Conservation (phyloP, 2,888 invertebrate species). For the Limnephilus lunatus region DNA sequence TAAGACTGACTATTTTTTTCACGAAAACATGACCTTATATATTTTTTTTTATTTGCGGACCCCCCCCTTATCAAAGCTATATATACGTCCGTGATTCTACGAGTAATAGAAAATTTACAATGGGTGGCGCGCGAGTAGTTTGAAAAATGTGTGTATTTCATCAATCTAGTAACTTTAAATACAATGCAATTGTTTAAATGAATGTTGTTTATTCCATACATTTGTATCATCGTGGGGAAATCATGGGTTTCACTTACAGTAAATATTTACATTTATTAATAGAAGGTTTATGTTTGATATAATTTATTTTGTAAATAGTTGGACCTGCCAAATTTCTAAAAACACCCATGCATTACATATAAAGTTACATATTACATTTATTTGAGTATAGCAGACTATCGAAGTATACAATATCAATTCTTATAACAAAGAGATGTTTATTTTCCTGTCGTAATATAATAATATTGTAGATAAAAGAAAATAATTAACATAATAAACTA, state of each 20-base stretch:
- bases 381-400: neutral
- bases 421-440: neutral
- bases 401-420: neutral
- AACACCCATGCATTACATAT: constrained; percentile 23
- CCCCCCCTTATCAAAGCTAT: too few relatives aligned
- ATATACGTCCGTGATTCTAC: too few relatives aligned
- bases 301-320: constrained; percentile 43
- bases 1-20: too few relatives aligned
- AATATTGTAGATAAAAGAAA: neutral
- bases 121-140: too few relatives aligned
- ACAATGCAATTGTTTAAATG: too few relatives aligned
- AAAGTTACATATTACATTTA: constrained; percentile 17
- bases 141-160: too few relatives aligned
- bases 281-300: neutral
- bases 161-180: too few relatives aligned
- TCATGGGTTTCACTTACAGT: neutral
- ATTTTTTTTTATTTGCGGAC: too few relatives aligned
- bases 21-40: too few relatives aligned
- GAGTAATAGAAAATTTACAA: too few relatives aligned
- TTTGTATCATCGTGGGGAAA: too few relatives aligned
- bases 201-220: too few relatives aligned
- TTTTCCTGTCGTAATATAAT: neutral
- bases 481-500: neutral
- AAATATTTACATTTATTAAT: neutral
- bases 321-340: constrained; percentile 52